phyloP scores from a whole-genome alignment of 2,888 invertebrate species.

The Arrhopalites spinosus region DNA sequence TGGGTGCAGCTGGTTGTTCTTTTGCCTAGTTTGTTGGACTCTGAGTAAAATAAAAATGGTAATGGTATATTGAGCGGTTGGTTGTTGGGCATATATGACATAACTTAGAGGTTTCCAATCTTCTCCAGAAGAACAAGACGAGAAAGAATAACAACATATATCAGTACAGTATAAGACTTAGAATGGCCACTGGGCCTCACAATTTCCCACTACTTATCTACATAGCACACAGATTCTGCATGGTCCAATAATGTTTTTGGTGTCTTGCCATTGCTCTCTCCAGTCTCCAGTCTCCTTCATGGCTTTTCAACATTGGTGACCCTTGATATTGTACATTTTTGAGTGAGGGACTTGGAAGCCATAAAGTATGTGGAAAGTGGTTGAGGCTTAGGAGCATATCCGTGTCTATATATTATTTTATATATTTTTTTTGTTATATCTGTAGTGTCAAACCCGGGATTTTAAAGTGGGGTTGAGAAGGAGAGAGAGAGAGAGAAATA shows the following conservation, averaged over 20 bases:
- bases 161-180: no score
- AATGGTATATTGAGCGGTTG: neutral
- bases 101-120: conserved; percentile 4
- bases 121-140: neutral
- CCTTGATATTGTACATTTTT: neutral
- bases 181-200: conserved; percentile 30
- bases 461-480: conserved; percentile 19
- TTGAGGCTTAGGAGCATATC: neutral
- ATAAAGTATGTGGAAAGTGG: conserved; percentile 5
- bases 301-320: neutral
- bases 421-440: neutral
- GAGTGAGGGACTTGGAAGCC: neutral
- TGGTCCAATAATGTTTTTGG: neutral
- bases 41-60: conserved; percentile 5
- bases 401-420: neutral
- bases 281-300: neutral
- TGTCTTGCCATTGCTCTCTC: neutral
- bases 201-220: conserved; percentile 29
- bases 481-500: neutral
- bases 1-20: conserved; percentile 41
- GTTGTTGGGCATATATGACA: neutral
- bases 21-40: neutral
- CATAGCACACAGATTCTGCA: conserved; percentile 21
- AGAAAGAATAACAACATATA: conserved; percentile 32
- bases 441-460: conserved; percentile 20